Conservation (phyloP, 2,113 vertebrate genomes). For the Trogon surrucura region DNA sequence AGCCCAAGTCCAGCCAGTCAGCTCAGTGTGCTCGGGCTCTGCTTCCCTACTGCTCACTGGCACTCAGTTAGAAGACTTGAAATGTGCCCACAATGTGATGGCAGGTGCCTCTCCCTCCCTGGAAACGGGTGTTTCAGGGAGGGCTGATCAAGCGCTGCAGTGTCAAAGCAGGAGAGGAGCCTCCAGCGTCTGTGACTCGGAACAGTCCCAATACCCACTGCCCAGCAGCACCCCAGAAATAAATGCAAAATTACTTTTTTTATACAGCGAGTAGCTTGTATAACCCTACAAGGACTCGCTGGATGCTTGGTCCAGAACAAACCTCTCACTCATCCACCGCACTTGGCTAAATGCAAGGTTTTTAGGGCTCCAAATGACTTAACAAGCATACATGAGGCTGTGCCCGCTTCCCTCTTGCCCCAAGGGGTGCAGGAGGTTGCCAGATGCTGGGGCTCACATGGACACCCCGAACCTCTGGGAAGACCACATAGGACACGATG, state of each 20-base stretch:
- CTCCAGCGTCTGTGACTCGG: not conserved
- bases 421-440: not conserved
- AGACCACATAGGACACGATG: not conserved
- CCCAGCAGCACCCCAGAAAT: not conserved
- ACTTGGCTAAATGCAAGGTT: not conserved
- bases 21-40: no score
- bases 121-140: not conserved
- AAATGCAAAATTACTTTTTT: not conserved
- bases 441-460: not conserved
- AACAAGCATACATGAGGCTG: not conserved
- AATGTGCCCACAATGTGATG: not conserved
- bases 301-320: not conserved
- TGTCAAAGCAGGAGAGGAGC: not conserved
- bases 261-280: not conserved
- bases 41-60: not conserved
- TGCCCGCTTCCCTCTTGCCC: not conserved
- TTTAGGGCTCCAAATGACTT: not conserved
- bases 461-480: not conserved
- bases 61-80: not conserved
- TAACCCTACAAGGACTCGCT: not conserved
- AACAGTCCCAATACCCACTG: not conserved
- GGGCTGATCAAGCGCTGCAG: not conserved
- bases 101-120: not conserved
- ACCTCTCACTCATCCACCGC: not conserved
- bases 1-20: not conserved